Evolutionary conservation across 2,888 invertebrate species (phyloP).

Genomic region (Mythimna loreyi): DNA sequence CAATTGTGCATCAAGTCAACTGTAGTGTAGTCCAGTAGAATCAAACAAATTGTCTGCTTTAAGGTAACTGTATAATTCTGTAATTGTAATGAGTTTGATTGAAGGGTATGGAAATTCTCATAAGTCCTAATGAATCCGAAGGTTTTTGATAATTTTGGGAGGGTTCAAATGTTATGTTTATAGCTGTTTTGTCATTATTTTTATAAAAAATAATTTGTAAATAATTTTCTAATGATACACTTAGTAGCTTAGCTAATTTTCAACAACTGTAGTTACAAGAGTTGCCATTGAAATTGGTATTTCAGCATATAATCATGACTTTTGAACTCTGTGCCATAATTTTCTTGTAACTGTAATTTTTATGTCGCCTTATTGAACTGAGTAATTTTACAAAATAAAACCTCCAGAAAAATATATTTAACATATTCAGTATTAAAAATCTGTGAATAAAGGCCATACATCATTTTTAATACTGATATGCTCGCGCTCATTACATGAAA

Average conservation of each 20-base stretch:
- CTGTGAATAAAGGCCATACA: constrained; percentile 16
- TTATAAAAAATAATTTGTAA: constrained; percentile 11
- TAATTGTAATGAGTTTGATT: constrained; percentile 26
- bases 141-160: not conserved
- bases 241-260: constrained; percentile 6
- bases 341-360: not conserved
- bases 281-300: not conserved
- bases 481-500: not conserved
- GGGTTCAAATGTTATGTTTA: constrained; percentile 9
- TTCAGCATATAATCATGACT: not conserved
- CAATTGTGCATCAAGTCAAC: constrained; percentile 9
- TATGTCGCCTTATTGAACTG: not conserved
- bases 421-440: constrained; percentile 19
- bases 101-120: not conserved
- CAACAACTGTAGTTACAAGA: not conserved
- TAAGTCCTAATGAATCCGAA: not conserved
- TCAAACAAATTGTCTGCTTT: constrained; percentile 1
- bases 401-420: not conserved
- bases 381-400: not conserved
- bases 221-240: constrained; percentile 7
- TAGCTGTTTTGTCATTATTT: constrained; percentile 3
- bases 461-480: constrained; percentile 8
- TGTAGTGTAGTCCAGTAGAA: constrained; percentile 14
- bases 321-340: constrained; percentile 26
- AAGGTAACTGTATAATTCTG: not conserved